Base-by-base conservation (phyloP, 2,888 invertebrate genomes). In the Leptogaster cylindrica region DNA sequence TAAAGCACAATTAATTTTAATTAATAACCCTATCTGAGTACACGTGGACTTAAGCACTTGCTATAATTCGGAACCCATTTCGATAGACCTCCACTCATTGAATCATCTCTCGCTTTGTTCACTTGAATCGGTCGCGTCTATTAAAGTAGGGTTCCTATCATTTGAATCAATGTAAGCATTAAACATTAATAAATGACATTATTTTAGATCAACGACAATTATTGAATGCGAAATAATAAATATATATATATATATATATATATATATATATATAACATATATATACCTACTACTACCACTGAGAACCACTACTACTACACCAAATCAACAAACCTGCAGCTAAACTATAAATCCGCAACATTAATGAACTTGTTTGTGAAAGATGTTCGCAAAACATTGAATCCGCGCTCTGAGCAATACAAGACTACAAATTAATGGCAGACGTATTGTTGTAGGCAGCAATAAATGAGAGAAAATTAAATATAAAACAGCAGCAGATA, bases 271-370 rank as follows among this genome's bases (percentile, higher is more conserved):
- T n/a, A n/a, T n/a, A n/a, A n/a, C n/a, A n/a, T n/a, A n/a, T n/a
- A n/a, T n/a, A n/a, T n/a, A n/a, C n/a, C n/a, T n/a, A n/a, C n/a
- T n/a, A 52, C 52, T 31, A 52, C 33, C 16, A n/a, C n/a, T n/a
- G n/a, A 52, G 31, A 52, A 52, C 52, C 31, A 52, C 52, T 20
- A 31, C 14, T 31, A 52, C n/a, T 52, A 52, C 52, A 33, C 27
- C 52, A 33, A 55, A 18, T 36, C 7, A 48, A 55, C 33, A 12
- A 55, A 55, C 33, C 36, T 55, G 55, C 36, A 55, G 55, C 36
- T 36, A 36, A 12, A 28, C 12, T n/a, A 16, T 31, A 33, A 33
- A 18, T 14, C 51, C 8, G 31, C 28, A 8, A 51, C 31, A 12
- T 39, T 39, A 12, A 10, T 39, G 39, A 39, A 10, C 8, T 39